A percentile compares a stretch with the other conserved stretches of the same genome.
phyloP scores from a whole-genome alignment of 2,888 invertebrate species.

The Xiphydria camelus region DNA sequence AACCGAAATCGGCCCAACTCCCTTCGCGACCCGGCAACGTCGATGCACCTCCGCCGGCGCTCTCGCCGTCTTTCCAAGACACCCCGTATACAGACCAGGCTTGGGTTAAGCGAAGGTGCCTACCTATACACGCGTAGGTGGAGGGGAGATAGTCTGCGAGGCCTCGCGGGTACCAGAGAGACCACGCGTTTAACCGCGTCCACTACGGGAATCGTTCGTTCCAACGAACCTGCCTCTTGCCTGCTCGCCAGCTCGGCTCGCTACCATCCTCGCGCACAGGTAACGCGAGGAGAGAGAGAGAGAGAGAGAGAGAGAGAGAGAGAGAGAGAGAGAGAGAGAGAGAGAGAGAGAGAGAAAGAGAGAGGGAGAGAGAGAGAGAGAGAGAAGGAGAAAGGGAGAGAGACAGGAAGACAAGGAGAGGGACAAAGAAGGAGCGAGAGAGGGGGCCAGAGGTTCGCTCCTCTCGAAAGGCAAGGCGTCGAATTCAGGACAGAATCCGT shows the following conservation, averaged over 20 bases:
- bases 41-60: too few relatives aligned
- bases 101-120: constrained; percentile 23
- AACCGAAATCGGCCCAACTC: too few relatives aligned
- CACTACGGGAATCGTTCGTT: constrained; percentile 23
- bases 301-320: constrained; percentile 6
- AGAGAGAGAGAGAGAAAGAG: constrained; percentile 10
- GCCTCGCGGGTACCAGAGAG: constrained; percentile 4
- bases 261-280: constrained; percentile 27
- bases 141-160: constrained; percentile 21
- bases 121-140: constrained; percentile 25
- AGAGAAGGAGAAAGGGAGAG: not conserved
- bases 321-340: constrained; percentile 8
- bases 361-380: constrained; percentile 12
- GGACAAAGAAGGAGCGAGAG: not conserved
- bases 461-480: constrained; percentile 29
- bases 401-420: not conserved
- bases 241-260: constrained; percentile 18
- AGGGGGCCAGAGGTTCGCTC: constrained; percentile 2
- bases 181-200: constrained; percentile 17
- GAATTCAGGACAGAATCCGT: constrained; percentile 48
- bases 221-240: constrained; percentile 23
- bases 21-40: too few relatives aligned
- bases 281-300: constrained; percentile 4
- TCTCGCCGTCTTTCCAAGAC: constrained; percentile 3
- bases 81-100: constrained; percentile 27